phyloP scores from a whole-genome alignment of 2,113 vertebrate species.

The Tonatia bakeri region DNA sequence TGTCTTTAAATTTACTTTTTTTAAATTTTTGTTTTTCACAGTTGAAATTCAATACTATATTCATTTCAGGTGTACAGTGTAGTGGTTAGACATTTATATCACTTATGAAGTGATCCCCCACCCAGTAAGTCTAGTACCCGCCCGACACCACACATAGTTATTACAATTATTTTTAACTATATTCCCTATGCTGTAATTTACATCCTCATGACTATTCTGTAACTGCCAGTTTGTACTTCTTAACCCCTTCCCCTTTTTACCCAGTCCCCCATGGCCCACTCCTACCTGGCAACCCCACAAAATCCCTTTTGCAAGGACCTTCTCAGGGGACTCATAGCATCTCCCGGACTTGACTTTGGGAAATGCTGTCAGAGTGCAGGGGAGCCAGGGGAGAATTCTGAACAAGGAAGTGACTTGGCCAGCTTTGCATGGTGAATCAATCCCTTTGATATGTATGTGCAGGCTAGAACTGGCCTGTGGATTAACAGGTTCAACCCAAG shows the following conservation, averaged over 20 bases:
- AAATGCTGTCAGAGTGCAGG: neutral
- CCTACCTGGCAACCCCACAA: neutral
- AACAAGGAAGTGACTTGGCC: neutral
- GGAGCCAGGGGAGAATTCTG: neutral
- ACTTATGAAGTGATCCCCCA: neutral
- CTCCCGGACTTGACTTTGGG: neutral
- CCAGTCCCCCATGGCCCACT: neutral
- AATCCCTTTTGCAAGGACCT: neutral
- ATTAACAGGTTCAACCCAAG: constrained; percentile 13
- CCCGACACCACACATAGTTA: neutral
- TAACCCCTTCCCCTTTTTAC: neutral
- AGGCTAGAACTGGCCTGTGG: neutral
- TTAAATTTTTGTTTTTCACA: neutral
- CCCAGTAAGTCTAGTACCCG: neutral
- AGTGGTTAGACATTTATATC: neutral
- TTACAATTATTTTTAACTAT: neutral
- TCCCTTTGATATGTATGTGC: neutral
- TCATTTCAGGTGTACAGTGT: neutral
- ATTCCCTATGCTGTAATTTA: neutral
- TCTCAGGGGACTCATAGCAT: neutral
- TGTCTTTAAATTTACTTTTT: neutral
- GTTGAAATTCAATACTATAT: neutral
- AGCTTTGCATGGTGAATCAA: neutral
- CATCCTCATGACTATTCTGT: neutral
- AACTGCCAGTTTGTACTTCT: neutral